Evolutionary conservation across 2,888 invertebrate genomes (phyloP).

Genomic region (Helicoverpa assulta): DNA sequence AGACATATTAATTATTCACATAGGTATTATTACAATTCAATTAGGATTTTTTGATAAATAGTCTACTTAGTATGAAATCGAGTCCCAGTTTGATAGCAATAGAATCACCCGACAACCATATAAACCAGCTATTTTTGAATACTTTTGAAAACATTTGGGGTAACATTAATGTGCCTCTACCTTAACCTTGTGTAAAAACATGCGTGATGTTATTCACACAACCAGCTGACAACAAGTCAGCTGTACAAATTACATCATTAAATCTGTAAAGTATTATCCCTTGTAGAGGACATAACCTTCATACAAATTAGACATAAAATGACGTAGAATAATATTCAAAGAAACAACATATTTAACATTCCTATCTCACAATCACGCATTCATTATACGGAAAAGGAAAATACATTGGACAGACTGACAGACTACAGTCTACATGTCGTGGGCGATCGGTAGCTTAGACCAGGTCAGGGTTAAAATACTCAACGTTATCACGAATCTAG

Average conservation of each 20-base stretch:
- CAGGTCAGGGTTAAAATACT: conserved; percentile 67
- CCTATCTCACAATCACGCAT: conserved; percentile 41
- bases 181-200: too few species aligned
- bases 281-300: conserved; percentile 11
- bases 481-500: conserved; percentile 46
- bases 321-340: conserved; percentile 32
- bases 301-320: conserved; percentile 17
- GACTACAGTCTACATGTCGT: conserved; percentile 52
- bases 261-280: not conserved
- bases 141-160: too few species aligned
- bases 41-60: too few species aligned
- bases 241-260: conserved; percentile 2
- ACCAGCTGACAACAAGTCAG: conserved; percentile 1
- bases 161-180: too few species aligned
- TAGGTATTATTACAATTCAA: too few species aligned
- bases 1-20: not conserved
- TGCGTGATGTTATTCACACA: too few species aligned
- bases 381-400: conserved; percentile 52
- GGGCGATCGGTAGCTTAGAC: conserved; percentile 63
- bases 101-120: too few species aligned
- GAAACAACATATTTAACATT: conserved; percentile 42
- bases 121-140: too few species aligned
- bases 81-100: too few species aligned
- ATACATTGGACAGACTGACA: conserved; percentile 40
- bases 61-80: too few species aligned